A percentile compares a stretch with the other conserved stretches of the same genome.
Conservation (phyloP, 2,113 vertebrate genomes). For the Sander vitreus region DNA sequence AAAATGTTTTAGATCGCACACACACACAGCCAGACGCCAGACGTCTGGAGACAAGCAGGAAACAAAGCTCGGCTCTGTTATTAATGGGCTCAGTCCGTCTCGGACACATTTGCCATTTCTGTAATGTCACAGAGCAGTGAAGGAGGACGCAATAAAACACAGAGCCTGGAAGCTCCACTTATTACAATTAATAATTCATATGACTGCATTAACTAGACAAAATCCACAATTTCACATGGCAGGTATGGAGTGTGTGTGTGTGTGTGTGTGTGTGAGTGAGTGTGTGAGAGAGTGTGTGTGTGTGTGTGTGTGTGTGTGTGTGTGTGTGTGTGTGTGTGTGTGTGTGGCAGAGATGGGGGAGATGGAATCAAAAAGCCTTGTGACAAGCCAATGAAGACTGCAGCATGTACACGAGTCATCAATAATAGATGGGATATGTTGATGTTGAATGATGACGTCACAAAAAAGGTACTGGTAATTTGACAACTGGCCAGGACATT, state of each 20-base stretch:
- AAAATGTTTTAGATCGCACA: constrained; percentile 36
- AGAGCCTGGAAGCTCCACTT: constrained; percentile 67
- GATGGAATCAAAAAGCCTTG: constrained; percentile 53
- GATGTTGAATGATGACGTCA: constrained; percentile 16
- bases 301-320: background rate
- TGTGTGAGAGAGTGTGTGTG: background rate
- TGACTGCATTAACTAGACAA: constrained; percentile 66
- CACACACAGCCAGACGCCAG: constrained; percentile 8
- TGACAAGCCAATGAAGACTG: constrained; percentile 59
- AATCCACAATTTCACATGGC: constrained; percentile 60
- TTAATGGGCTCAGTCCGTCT: constrained; percentile 62
- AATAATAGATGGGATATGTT: constrained; percentile 67
- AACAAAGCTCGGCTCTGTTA: constrained; percentile 51
- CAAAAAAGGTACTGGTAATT: no score
- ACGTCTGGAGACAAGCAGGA: constrained; percentile 32
- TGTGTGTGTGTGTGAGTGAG: background rate
- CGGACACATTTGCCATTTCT: constrained; percentile 69
- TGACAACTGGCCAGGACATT: no score
- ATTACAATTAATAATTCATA: constrained; percentile 82
- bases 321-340: constrained; percentile 6
- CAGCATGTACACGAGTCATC: constrained; percentile 38
- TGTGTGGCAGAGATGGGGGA: constrained; percentile 9
- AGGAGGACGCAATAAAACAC: constrained; percentile 68
- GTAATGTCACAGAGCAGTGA: constrained; percentile 67
- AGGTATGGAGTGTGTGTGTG: constrained; percentile 1